Evolutionary conservation across 2,113 vertebrate species (phyloP).

Genomic region (Forbesichthys agassizii): DNA sequence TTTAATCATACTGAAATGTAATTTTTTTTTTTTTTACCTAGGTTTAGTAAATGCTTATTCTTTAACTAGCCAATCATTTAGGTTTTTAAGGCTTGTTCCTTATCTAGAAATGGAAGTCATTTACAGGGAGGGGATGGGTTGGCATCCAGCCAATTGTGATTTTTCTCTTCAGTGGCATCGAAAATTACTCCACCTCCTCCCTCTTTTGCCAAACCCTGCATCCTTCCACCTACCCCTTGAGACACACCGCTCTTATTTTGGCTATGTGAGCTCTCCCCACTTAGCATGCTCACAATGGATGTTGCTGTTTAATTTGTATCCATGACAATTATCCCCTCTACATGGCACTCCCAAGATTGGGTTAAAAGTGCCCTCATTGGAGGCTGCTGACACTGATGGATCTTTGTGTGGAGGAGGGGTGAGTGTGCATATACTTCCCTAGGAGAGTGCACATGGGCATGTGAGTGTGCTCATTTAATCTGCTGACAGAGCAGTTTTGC

Average conservation of each 20-base stretch:
- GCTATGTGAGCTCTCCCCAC: slow-evolving; percentile 36
- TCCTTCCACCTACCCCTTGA: slow-evolving; percentile 45
- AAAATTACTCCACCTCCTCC: slow-evolving; percentile 63
- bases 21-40: slow-evolving; percentile 23
- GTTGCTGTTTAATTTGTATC: slow-evolving; percentile 65
- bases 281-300: slow-evolving; percentile 54
- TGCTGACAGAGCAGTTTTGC: slow-evolving; percentile 22
- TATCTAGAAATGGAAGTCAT: slow-evolving; percentile 69
- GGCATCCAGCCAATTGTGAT: slow-evolving; percentile 65
- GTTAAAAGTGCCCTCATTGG: slow-evolving; percentile 41
- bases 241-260: slow-evolving; percentile 48
- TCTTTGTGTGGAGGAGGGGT: slow-evolving; percentile 24
- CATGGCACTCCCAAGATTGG: slow-evolving; percentile 51
- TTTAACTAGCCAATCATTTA: slow-evolving; percentile 45
- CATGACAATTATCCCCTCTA: slow-evolving; percentile 58
- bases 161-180: slow-evolving; percentile 69
- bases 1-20: slow-evolving; percentile 32
- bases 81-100: slow-evolving; percentile 50
- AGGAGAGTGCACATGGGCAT: slow-evolving; percentile 9
- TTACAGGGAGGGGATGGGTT: slow-evolving; percentile 71
- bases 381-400: slow-evolving; percentile 37
- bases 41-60: slow-evolving; percentile 25
- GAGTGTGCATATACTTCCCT: slow-evolving; percentile 4
- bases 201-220: slow-evolving; percentile 35
- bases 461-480: slow-evolving; percentile 12